Conservation (phyloP, 2,888 invertebrate species). For the Drosophila setosimentum region DNA sequence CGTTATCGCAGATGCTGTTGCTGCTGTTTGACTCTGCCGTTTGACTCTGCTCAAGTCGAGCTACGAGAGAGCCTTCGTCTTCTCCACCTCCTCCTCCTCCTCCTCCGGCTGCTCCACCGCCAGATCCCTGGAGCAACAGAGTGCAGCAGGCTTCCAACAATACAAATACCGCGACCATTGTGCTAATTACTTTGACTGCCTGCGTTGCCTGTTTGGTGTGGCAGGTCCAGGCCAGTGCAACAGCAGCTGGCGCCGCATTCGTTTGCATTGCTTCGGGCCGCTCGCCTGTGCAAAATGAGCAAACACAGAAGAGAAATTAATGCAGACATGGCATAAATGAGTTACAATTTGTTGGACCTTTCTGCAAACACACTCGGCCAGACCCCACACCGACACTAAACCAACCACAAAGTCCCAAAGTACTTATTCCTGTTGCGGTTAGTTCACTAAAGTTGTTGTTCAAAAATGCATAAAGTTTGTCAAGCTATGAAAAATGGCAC, state of each 20-base stretch:
- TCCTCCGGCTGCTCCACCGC: conserved; percentile 12
- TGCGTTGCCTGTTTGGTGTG: conserved; percentile 75
- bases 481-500: conserved; percentile 42
- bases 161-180: conserved; percentile 80
- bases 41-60: conserved; percentile 48
- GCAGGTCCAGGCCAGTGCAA: conserved; percentile 76
- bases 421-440: conserved; percentile 54
- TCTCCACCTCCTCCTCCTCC: conserved; percentile 14
- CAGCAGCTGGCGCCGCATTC: conserved; percentile 87
- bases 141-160: conserved; percentile 77
- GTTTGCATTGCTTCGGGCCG: conserved; percentile 93
- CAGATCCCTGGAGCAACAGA: conserved; percentile 55
- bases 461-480: conserved; percentile 55
- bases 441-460: conserved; percentile 45
- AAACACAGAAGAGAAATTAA: conserved; percentile 56
- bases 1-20: conserved; percentile 14
- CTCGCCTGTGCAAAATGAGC: conserved; percentile 88
- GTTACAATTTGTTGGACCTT: conserved; percentile 70
- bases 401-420: conserved; percentile 21
- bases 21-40: conserved; percentile 18
- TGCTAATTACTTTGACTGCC: conserved; percentile 81
- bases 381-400: neutral
- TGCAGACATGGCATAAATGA: conserved; percentile 70
- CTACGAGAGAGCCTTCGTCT: neutral
- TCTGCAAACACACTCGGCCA: conserved; percentile 7